Evolutionary conservation across 2,797 vertebrate species (phyloP), one percentile per base, ranked within the genome.

Genomic region (Scolopax rusticola): DNA sequence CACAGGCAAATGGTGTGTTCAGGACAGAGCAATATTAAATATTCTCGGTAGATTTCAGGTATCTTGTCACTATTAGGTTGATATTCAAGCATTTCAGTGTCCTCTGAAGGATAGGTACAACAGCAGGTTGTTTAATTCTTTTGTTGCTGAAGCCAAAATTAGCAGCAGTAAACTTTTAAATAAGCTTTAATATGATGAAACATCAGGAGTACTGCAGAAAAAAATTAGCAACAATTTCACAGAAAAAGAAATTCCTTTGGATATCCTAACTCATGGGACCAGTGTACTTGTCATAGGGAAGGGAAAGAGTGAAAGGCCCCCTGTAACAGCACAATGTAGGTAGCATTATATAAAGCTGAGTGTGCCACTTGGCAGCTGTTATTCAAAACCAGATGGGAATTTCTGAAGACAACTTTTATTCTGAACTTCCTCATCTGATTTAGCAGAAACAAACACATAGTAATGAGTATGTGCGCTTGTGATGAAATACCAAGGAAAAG

Each of bases 361-460:
- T 15, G 36, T 87, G 73, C 54, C 79, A 63, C 67, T 97, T 89
- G 89, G 82, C 81, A 97, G 87, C 71, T 88, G 79, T 88, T 93
- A 80, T 9, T 93, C 74, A 67, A 86, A 94, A 84, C 65, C 93
- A 69, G 54, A 77, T 12, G 85, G 95, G 87, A 85, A 88, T 96
- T 95, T 89, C 74, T 61, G 75, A 93, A 87, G 89, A 60, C 53
- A 89, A 84, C 63, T 90, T 93, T 51, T 80, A 47, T 80, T 74
- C 80, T 80, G 54, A 91, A 68, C 75, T 71, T 94, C 48, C 67
- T 91, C 41, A 82, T 92, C 63, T 57, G 56, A 81, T 14, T 92
- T 87, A 94, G 61, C 47, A 79, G 78, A 95, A 50, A 87, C 25
- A 84, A 77, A 85, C 41, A 60, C 17, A 63, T 21, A 70, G 57